phyloP scores from a whole-genome alignment of 2,888 invertebrate species.

The Emmelina monodactyla region DNA sequence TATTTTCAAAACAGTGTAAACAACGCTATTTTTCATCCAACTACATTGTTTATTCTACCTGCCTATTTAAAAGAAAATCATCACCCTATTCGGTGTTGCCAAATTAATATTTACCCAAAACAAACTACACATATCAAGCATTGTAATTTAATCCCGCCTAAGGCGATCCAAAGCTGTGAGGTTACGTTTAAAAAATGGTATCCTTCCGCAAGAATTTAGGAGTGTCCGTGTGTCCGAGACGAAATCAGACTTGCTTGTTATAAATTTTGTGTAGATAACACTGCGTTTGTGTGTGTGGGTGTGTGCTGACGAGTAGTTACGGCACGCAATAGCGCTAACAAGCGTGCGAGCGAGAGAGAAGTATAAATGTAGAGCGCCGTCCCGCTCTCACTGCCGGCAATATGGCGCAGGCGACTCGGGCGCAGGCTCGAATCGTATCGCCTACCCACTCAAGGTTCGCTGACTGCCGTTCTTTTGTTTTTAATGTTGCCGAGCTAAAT shows the following conservation, averaged over 20 bases:
- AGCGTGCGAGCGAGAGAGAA: constrained; percentile 45
- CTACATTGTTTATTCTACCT: background rate
- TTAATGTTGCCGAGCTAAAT: constrained; percentile 51
- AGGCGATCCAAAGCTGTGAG: constrained; percentile 32
- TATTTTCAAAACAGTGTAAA: too few species aligned
- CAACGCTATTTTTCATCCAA: too few species aligned
- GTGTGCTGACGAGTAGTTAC: constrained; percentile 60
- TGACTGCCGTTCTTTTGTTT: constrained; percentile 69
- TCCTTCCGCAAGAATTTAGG: constrained; percentile 62
- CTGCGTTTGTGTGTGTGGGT: constrained; percentile 61
- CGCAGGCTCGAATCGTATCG: constrained; percentile 71
- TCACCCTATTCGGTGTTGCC: constrained; percentile 30
- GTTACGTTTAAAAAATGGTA: constrained; percentile 37
- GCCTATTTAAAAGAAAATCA: constrained; percentile 10
- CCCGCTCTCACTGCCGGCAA: constrained; percentile 44
- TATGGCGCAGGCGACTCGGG: constrained; percentile 67
- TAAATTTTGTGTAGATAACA: constrained; percentile 63
- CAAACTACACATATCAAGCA: constrained; percentile 34
- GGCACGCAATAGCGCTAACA: constrained; percentile 66
- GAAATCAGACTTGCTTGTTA: constrained; percentile 60
- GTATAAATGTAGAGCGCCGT: constrained; percentile 31
- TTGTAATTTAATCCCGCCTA: constrained; percentile 46
- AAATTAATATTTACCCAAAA: constrained; percentile 40
- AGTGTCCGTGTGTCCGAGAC: constrained; percentile 49
- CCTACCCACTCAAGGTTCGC: constrained; percentile 71